Evolutionary conservation across 1,140 invertebrate genomes (phyloP), one percentile per base, ranked within the genome.

Genomic region (Adoxophyes honmai): DNA sequence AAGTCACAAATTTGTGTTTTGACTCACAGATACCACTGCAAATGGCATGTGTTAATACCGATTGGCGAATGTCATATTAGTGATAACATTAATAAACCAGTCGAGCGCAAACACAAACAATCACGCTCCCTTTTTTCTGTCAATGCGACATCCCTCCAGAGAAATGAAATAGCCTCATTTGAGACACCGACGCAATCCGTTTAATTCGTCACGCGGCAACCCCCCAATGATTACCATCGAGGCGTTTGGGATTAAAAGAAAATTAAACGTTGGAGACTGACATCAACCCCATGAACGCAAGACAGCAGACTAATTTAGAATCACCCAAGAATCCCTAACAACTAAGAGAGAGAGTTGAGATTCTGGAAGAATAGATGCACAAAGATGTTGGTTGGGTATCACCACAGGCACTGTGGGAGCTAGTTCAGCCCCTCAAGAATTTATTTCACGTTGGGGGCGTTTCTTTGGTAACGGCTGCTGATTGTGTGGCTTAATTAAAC

Each of bases 241-340:
- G 77, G 79, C 81, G 73, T 75, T 81, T 73, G 72, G 78, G 81
- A 86, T 88, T 88, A 88, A 86, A 88, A 88, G 85, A 88, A 88
- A 88, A 88, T 86, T 88, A 88, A 86, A 85, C 70, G 77, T 71
- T 70, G 73, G 68, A 65, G 70, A 72, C 66, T 66, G 66, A 70
- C 78, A 73, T 82, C 80, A 80, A 67, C 57, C 69, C 70, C 71
- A 69, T 59, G 61, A 38, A 66, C 64, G 55, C 55, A 51, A 53
- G 55, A 58, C 9, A 34, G 56, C 58, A 60, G 16, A 44, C 66
- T 67, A 62, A 51, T 28, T 51, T 58, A 54, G 21, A n/a, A 28
- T 28, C 21, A 28, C 21, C 21, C 21, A 28, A 28, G 2, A 28
- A 28, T 3, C 21, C 21, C 21, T 28, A 28, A 28, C 21, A 3